These are phyloP conservation scores for Andricus quercusramuli DNA, from an alignment of 2,888 invertebrate genomes.

Conservation along the genomic window DNA sequence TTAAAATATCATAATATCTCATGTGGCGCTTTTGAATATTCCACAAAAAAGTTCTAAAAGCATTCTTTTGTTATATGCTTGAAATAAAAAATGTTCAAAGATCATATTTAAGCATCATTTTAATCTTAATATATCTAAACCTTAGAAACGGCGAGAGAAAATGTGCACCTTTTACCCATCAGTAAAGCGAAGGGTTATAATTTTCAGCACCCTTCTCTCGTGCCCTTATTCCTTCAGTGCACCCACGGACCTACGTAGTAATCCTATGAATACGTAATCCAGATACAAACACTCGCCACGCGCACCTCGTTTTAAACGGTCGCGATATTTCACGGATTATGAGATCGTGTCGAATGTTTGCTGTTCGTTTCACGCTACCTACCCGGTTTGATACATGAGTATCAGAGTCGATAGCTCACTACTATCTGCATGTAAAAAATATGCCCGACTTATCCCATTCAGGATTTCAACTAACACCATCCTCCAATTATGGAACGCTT, in stretches of 20 bases:
- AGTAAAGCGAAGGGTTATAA: slow-evolving; percentile 52
- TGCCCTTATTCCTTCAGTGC: slow-evolving; percentile 21
- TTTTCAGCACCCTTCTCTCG: slow-evolving; percentile 52
- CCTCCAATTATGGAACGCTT: neutral
- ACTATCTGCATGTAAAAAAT: slow-evolving; percentile 22
- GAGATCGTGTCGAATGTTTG: slow-evolving; percentile 55
- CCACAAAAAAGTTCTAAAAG: no score
- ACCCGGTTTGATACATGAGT: slow-evolving; percentile 9
- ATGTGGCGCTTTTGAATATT: no score
- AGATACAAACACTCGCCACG: slow-evolving; percentile 75
- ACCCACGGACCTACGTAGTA: slow-evolving; percentile 53
- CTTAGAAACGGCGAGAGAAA: no score
- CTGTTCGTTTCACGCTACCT: slow-evolving; percentile 48
- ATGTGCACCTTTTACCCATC: slow-evolving; percentile 1
- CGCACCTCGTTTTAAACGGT: slow-evolving; percentile 71
- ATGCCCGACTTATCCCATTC: neutral
- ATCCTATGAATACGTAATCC: slow-evolving; percentile 77
- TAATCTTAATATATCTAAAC: no score
- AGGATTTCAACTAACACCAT: neutral
- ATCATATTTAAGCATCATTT: no score
- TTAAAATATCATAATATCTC: no score
- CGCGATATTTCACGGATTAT: slow-evolving; percentile 78
- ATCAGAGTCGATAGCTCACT: slow-evolving; percentile 26
- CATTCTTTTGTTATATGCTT: no score
- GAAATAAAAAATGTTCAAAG: no score